These are phyloP conservation scores for Macrobrachium nipponense DNA, from an alignment of 1,140 invertebrate genomes.

Conservation along the genomic window DNA sequence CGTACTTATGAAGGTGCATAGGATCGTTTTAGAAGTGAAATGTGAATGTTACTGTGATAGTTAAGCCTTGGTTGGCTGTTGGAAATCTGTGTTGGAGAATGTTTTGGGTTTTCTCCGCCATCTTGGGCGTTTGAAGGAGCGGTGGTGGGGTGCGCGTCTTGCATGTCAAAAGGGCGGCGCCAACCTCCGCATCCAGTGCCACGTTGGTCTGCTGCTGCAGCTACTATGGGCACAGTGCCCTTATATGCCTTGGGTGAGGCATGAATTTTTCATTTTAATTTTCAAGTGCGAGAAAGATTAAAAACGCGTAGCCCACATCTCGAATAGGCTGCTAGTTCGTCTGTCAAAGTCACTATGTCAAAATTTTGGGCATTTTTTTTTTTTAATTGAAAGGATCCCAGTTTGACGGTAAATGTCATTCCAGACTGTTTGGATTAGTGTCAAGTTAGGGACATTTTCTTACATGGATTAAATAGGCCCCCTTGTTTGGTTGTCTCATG, in stretches of 20 bases:
- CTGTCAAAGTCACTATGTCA: no score
- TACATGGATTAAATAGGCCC: no score
- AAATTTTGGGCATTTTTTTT: no score
- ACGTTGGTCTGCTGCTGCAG: conserved; percentile 16
- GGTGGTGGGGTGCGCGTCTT: conserved; percentile 32
- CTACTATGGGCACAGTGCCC: conserved; percentile 28
- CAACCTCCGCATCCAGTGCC: conserved; percentile 45
- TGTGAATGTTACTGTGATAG: neutral
- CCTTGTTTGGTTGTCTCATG: no score
- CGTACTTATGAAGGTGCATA: conserved; percentile 6
- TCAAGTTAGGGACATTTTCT: no score
- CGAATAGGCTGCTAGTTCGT: no score
- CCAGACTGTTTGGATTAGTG: no score
- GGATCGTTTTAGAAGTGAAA: conserved; percentile 8
- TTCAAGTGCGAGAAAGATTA: no score
- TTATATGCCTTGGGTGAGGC: conserved; percentile 28
- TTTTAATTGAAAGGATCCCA: no score
- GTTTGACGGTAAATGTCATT: no score
- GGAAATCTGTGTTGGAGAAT: conserved; percentile 28
- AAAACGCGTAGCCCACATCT: no score
- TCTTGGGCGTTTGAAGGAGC: conserved; percentile 58
- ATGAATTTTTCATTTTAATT: neutral
- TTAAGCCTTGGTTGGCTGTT: neutral
- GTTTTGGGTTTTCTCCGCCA: conserved; percentile 45
- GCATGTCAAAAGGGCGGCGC: conserved; percentile 51